Evolutionary conservation across 2,797 vertebrate species (phyloP), one percentile per base, ranked within the genome.

Genomic region (Oreonectes daqikongensis): DNA sequence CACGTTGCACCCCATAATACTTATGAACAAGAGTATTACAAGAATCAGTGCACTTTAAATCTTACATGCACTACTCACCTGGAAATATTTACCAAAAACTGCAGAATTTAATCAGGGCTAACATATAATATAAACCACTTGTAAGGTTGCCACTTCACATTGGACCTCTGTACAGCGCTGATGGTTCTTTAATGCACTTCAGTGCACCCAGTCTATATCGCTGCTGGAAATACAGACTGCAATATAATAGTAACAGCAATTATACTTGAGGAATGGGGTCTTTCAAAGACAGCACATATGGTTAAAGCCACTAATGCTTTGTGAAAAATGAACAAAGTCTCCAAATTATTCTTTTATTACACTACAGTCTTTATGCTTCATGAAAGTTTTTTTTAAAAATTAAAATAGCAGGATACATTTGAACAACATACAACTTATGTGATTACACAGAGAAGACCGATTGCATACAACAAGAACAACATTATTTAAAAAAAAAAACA

Each of bases 221-320:
- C 66, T 12, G 44, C 32, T 61, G 46, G 55, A 57, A 61, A 40
- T 6, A 57, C 24, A 57, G 53, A 55, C 53, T 26, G 66, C 48
- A 61, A 28, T 52, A 50, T 52, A 61, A 77, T 69, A 77, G 44
- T 30, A 69, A 63, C 44, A 42, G 57, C 67, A 77, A 77, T 77
- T 69, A 68, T 69, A 11, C 30, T 63, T 63, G 52, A 69, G 32
- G 52, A 77, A 69, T 63, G 46, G 24, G 66, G 44, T 52, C 32
- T 69, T 69, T 20, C 32, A 30, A 69, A 44, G 22, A 28, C 22
- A 53, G n/a, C 32, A 63, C 15, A 59, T 18, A 38, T 7, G 15
- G 30, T 40, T n/a, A 38, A 17, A 46, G 35, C 60, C 59, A 40
- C 15, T 52, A 52, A 18, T 52, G 59, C 30, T 40, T 24, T 10